Evolutionary conservation across 2,888 invertebrate genomes (phyloP).

Genomic region (Axea sp.): DNA sequence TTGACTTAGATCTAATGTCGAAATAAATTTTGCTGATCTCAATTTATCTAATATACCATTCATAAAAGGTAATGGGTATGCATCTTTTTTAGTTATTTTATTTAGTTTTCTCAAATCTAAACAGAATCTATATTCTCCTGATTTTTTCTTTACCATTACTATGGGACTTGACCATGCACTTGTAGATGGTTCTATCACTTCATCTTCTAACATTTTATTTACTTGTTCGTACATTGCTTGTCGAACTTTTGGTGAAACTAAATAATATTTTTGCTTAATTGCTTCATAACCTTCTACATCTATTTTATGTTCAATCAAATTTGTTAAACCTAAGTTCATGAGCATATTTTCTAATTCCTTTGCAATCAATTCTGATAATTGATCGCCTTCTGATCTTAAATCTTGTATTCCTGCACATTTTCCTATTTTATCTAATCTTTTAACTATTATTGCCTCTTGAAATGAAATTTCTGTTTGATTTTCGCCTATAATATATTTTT

Average conservation of each 20-base stretch:
- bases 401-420: neutral
- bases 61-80: constrained; percentile 34
- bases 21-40: no score
- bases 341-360: neutral
- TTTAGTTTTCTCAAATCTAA: constrained; percentile 30
- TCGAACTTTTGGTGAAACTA: constrained; percentile 7
- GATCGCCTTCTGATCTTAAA: constrained; percentile 4
- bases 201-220: neutral
- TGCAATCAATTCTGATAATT: constrained; percentile 8
- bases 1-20: no score
- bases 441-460: neutral
- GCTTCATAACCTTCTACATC: neutral
- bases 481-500: no score
- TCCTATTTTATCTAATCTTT: neutral
- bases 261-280: constrained; percentile 11
- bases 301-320: constrained; percentile 23
- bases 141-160: constrained; percentile 22
- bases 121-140: constrained; percentile 31
- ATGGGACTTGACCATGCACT: constrained; percentile 35
- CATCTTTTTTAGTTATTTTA: constrained; percentile 14
- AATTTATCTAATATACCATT: constrained; percentile 29
- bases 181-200: constrained; percentile 24
- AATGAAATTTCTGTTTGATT: neutral
- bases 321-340: constrained; percentile 6
- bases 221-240: constrained; percentile 24